Base-by-base conservation (phyloP, 2,888 invertebrate genomes). In the Onthophagus sagittarius region DNA sequence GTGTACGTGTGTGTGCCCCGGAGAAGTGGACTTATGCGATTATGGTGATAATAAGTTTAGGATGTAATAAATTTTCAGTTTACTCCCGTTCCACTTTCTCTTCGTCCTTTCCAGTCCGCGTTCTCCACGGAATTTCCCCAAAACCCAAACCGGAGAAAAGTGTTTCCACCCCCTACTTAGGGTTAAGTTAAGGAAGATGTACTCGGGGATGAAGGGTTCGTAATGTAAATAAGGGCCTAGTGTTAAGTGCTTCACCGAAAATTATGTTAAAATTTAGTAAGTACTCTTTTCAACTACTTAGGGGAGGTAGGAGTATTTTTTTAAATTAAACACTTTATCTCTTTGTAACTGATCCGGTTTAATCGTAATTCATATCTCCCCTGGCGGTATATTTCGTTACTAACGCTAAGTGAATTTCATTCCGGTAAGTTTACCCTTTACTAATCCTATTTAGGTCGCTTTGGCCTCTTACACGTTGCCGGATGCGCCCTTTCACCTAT, bases 311-410 rank as follows among this genome's bases (percentile, higher is more conserved):
- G n/a, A 23, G 23, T 23, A 23, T 23, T 23, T 23, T 23, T 23
- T 23, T 23, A 23, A 23, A 23, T 23, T 23, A 23, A 23, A 23
- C 23, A 23, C 3, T 23, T 23, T 23, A 23, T 23, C 39, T 11
- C 39, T 53, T 11, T 53, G 39, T 53, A 53, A 53, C 67, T n/a
- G 31, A 31, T 67, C 67, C 32, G 31, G 31, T 5, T 67, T 67
- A 67, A 67, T 67, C 67, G 67, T 67, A 31, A 67, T 67, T 67
- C 67, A 67, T 67, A 67, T 67, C 67, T 67, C 67, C 67, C 67
- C 67, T 23, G 67, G 6, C 7, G 67, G 67, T 15, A 67, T 67
- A 67, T 67, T 67, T 67, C 31, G 67, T 67, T 67, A 67, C 67
- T 67, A 67, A 67, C 67, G 23, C 67, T 67, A 67, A 67, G 67